A percentile compares a stretch with the other conserved stretches of the same genome.
Evolutionary conservation across 1,140 invertebrate species (phyloP).

Genomic region (Drosophila paulistorum): DNA sequence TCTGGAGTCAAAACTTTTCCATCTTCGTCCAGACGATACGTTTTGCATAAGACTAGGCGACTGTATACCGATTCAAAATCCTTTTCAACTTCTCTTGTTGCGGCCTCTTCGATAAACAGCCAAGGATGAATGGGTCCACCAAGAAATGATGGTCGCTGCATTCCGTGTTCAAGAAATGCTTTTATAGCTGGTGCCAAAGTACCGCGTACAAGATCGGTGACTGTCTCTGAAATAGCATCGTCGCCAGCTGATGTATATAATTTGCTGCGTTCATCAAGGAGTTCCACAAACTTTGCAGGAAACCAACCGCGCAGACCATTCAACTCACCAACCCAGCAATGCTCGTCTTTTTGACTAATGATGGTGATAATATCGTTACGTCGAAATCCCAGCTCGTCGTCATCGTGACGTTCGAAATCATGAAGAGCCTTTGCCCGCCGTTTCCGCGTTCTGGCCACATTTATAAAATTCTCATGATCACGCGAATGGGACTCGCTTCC

Average conservation of each 20-base stretch:
- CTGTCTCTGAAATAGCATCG: conserved; percentile 97
- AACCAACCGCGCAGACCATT: conserved; percentile 99
- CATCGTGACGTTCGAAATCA: conserved; percentile 98
- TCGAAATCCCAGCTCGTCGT: conserved; percentile 98
- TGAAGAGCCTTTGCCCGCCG: conserved; percentile 94
- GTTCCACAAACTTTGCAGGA: conserved; percentile 98
- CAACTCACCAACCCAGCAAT: conserved; percentile 99
- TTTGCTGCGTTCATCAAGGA: conserved; percentile 98
- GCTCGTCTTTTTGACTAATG: conserved; percentile 98
- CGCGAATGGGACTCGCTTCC: conserved; percentile 96
- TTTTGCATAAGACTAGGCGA: conserved; percentile 98
- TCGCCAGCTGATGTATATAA: conserved; percentile 98
- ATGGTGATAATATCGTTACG: conserved; percentile 99
- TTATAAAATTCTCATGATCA: conserved; percentile 97
- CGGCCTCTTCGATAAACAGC: conserved; percentile 99
- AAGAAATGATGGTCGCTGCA: conserved; percentile 93
- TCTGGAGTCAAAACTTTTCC: conserved; percentile 99
- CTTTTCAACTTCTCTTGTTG: conserved; percentile 97
- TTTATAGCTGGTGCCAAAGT: conserved; percentile 97
- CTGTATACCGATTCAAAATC: conserved; percentile 99
- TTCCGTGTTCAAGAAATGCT: conserved; percentile 97
- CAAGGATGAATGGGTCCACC: conserved; percentile 98
- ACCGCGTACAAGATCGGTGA: conserved; percentile 98
- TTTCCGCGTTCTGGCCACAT: conserved; percentile 93
- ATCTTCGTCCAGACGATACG: conserved; percentile 99